A percentile compares a stretch with the other conserved stretches of the same genome.
These are phyloP conservation scores for Netelia virgata DNA, from an alignment of 2,888 invertebrate species.

Conservation along the genomic window DNA sequence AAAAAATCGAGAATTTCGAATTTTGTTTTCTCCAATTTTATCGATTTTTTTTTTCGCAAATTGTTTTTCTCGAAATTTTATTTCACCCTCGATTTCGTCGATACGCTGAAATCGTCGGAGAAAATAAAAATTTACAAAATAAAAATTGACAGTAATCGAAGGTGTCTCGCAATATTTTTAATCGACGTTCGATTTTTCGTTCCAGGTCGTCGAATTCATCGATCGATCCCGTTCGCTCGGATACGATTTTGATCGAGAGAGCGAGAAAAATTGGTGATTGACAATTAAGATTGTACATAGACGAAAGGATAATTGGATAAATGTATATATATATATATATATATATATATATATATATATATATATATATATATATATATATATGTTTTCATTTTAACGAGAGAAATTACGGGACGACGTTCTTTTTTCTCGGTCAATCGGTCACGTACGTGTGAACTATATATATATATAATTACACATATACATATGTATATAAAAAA, in stretches of 20 bases:
- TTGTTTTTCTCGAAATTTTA: no score
- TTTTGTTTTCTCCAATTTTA: no score
- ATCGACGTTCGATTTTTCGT: background rate
- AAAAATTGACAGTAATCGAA: background rate
- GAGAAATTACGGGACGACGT: constrained; percentile 23
- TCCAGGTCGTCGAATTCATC: background rate
- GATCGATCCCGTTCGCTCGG: constrained; percentile 28
- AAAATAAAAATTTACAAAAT: no score
- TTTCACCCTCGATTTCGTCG: no score
- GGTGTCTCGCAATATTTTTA: constrained; percentile 6
- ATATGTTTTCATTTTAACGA: constrained; percentile 25
- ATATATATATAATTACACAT: constrained; percentile 3
- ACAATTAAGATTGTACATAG: constrained; percentile 11
- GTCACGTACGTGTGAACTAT: constrained; percentile 36
- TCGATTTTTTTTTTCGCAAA: no score
- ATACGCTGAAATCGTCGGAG: no score
- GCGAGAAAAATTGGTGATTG: constrained; percentile 3
- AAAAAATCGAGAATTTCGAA: background rate
- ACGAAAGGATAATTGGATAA: constrained; percentile 32
- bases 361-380: constrained; percentile 3
- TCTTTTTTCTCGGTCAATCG: constrained; percentile 52
- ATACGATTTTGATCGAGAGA: constrained; percentile 1
- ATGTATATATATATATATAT: constrained; percentile 10
- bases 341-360: background rate
- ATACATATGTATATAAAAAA: constrained; percentile 4